Evolutionary conservation across 2,113 vertebrate species (phyloP).

Genomic region (Myiozetetes cayanensis): DNA sequence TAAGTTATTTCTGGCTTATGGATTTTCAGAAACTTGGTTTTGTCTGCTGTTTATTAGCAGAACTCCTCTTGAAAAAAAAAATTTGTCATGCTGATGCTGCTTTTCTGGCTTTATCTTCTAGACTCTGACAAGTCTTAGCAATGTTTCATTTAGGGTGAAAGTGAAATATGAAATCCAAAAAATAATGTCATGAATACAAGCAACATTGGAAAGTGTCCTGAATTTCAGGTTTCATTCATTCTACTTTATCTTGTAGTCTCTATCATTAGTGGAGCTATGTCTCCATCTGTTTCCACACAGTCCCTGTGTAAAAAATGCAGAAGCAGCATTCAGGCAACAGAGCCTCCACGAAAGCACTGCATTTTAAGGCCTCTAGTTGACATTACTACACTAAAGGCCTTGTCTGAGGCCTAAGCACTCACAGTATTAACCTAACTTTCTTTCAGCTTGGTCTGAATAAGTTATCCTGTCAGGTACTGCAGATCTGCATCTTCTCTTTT

Average conservation of each 20-base stretch:
- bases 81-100: neutral
- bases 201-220: neutral
- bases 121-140: neutral
- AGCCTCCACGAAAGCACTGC: rapidly evolving
- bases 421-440: neutral
- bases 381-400: neutral
- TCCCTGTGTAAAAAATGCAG: neutral
- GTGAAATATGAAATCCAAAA: neutral
- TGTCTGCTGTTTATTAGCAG: neutral
- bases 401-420: neutral
- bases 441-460: neutral
- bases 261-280: neutral
- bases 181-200: neutral
- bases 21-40: neutral
- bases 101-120: neutral
- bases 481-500: neutral
- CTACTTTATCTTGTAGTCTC: neutral
- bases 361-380: neutral
- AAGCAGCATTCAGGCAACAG: neutral
- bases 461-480: neutral
- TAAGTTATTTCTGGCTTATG: neutral
- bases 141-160: neutral
- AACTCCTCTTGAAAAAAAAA: neutral
- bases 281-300: neutral
- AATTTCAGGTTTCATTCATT: neutral